These are phyloP conservation scores for Leptinotarsa defecta DNA, from an alignment of 1,140 invertebrate species.

Conservation along the genomic window DNA sequence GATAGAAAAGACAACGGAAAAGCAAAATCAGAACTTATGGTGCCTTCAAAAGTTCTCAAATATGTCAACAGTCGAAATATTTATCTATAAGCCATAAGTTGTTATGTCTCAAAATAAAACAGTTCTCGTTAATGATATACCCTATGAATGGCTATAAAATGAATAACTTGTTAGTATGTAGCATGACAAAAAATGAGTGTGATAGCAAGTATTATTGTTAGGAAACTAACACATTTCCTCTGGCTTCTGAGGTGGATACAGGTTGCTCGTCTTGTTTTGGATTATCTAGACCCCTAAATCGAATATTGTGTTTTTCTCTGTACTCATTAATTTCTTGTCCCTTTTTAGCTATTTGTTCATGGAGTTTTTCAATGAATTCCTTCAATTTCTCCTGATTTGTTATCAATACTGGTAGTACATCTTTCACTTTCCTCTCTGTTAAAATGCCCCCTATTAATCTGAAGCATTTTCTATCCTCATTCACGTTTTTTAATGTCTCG, in stretches of 20 bases:
- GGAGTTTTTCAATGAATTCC: slow-evolving; percentile 76
- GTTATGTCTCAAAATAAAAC: too few relatives aligned
- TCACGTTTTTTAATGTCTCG: slow-evolving; percentile 87
- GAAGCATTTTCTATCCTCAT: slow-evolving; percentile 87
- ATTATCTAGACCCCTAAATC: slow-evolving; percentile 70
- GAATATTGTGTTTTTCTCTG: slow-evolving; percentile 89
- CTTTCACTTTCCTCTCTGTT: slow-evolving; percentile 89
- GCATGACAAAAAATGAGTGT: not conserved
- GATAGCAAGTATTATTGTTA: slow-evolving; percentile 36
- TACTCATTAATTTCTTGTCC: slow-evolving; percentile 92
- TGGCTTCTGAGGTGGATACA: slow-evolving; percentile 34
- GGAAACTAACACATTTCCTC: slow-evolving; percentile 55
- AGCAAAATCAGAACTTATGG: not conserved
- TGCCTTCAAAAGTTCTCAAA: too few relatives aligned
- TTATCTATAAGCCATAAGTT: too few relatives aligned
- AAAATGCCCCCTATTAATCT: slow-evolving; percentile 92
- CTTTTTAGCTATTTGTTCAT: slow-evolving; percentile 82
- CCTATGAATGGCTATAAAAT: not conserved
- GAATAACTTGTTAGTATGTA: not conserved
- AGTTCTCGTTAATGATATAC: not conserved
- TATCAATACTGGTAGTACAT: slow-evolving; percentile 83
- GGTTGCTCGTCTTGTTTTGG: slow-evolving; percentile 56
- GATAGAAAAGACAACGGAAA: not conserved
- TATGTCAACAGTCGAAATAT: too few relatives aligned
- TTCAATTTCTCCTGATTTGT: slow-evolving; percentile 83